Conservation (phyloP, 1,140 invertebrate species). For the Pygmarrhopalites habei region DNA sequence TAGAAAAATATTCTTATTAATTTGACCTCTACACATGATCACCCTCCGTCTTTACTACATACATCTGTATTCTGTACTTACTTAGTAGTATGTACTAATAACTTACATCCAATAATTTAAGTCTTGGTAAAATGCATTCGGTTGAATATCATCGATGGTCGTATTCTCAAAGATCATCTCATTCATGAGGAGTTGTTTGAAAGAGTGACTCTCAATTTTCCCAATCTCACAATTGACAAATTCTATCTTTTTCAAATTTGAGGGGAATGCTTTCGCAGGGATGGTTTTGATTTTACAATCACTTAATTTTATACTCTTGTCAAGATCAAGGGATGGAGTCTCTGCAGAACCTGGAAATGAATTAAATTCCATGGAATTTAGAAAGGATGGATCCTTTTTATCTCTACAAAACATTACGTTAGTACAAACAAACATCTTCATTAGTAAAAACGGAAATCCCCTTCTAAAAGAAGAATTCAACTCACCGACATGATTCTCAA, state of each 20-base stretch:
- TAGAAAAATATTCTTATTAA: too few species aligned
- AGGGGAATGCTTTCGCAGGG: conserved; percentile 51
- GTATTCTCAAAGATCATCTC: conserved; percentile 56
- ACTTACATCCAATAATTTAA: conserved; percentile 51
- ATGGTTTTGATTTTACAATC: conserved; percentile 14
- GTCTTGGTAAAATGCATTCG: conserved; percentile 56
- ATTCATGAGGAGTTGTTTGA: conserved; percentile 56
- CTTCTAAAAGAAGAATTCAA: too few species aligned
- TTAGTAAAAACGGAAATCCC: too few species aligned
- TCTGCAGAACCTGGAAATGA: not conserved
- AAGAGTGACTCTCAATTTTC: conserved; percentile 54
- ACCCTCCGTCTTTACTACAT: too few species aligned
- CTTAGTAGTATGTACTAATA: too few species aligned
- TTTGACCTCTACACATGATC: too few species aligned
- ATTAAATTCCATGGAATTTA: too few species aligned
- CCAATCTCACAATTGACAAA: conserved; percentile 53
- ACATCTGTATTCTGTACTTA: too few species aligned
- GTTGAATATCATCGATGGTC: conserved; percentile 52
- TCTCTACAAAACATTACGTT: not conserved
- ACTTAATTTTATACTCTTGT: conserved; percentile 11
- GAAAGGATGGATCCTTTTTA: not conserved
- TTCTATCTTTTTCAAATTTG: conserved; percentile 53
- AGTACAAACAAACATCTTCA: not conserved
- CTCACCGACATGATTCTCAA: conserved; percentile 17
- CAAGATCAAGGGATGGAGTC: not conserved